Evolutionary conservation across 2,888 invertebrate species (phyloP), one percentile per base, ranked within the genome.

Genomic region (Stenchaetothrips biformis): DNA sequence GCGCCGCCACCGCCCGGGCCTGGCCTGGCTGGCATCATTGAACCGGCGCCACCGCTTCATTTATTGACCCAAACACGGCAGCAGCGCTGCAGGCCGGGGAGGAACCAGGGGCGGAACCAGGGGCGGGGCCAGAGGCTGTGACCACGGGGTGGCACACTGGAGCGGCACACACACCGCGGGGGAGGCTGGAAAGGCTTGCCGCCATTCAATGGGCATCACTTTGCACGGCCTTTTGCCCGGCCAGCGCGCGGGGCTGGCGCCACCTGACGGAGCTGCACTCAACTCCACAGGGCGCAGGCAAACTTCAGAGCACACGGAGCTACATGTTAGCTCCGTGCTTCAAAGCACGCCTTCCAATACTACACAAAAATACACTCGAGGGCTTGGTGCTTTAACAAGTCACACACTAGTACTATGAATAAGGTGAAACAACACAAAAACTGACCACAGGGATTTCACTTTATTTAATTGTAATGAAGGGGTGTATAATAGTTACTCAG

Each of bases 401-500:
- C 37, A 37, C 37, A 37, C 37, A 37, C 37, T 37, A 37, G 4
- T 37, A 4, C 37, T 4, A n/a, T 62, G n/a, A 67, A 67, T n/a
- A n/a, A 21, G 11, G 25, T 21, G 11, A 21, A 11, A 25, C 25
- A 21, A 67, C n/a, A 67, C 67, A 74, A 74, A 74, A 74, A n/a
- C 67, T 21, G 67, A 25, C 25, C 25, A 21, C 67, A 74, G 8
- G 21, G 21, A 21, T 74, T 18, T 74, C 67, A 74, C 25, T 74
- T 74, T 74, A 74, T 74, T 74, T 25, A 21, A 74, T 21, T 74
- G 25, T 25, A 74, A 74, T 25, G 7, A 59, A 74, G 67, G 67
- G 21, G 67, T 67, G 67, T 74, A 74, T 74, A 74, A 74, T 74
- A 74, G 25, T 74, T 74, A 21, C 67, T 74, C 25, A 25, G 67